Evolutionary conservation across 1,140 invertebrate species (phyloP).

Genomic region (Papilio aristodemus): DNA sequence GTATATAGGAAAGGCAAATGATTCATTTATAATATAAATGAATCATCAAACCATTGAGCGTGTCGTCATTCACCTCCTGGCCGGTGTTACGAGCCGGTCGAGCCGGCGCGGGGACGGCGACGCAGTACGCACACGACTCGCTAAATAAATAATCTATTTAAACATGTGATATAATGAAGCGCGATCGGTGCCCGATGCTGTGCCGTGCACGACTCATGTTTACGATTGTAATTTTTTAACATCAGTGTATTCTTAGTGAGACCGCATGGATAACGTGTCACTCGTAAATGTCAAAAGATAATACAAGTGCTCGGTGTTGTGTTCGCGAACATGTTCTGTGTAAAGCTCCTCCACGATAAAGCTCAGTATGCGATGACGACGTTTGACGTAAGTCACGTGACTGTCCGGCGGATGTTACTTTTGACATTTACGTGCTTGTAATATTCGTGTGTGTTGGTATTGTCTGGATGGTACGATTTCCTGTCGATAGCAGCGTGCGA

Average conservation of each 20-base stretch:
- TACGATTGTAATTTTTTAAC: conserved; percentile 76
- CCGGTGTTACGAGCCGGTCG: conserved; percentile 52
- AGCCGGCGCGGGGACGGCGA: conserved; percentile 47
- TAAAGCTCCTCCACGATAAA: conserved; percentile 63
- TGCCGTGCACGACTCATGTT: conserved; percentile 70
- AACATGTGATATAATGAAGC: conserved; percentile 76
- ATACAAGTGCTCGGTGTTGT: conserved; percentile 46
- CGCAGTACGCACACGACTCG: conserved; percentile 45
- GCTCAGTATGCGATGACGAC: conserved; percentile 66
- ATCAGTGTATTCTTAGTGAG: conserved; percentile 74
- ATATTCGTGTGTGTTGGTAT: conserved; percentile 47
- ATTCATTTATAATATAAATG: conserved; percentile 71
- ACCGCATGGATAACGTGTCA: conserved; percentile 70
- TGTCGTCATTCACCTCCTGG: conserved; percentile 62
- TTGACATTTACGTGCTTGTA: conserved; percentile 65
- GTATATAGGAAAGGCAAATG: conserved; percentile 57
- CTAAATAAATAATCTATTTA: conserved; percentile 73
- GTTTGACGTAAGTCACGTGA: conserved; percentile 72
- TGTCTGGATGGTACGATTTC: conserved; percentile 52
- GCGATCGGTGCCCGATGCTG: conserved; percentile 65
- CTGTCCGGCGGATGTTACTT: conserved; percentile 52
- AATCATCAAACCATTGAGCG: conserved; percentile 66
- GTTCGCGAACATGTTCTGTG: conserved; percentile 62
- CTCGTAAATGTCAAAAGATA: conserved; percentile 74
- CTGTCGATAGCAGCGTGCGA: conserved; percentile 39